Evolutionary conservation across 2,797 vertebrate species (phyloP), one percentile per base, ranked within the genome.

Genomic region (Pseudopleuronectes americanus): DNA sequence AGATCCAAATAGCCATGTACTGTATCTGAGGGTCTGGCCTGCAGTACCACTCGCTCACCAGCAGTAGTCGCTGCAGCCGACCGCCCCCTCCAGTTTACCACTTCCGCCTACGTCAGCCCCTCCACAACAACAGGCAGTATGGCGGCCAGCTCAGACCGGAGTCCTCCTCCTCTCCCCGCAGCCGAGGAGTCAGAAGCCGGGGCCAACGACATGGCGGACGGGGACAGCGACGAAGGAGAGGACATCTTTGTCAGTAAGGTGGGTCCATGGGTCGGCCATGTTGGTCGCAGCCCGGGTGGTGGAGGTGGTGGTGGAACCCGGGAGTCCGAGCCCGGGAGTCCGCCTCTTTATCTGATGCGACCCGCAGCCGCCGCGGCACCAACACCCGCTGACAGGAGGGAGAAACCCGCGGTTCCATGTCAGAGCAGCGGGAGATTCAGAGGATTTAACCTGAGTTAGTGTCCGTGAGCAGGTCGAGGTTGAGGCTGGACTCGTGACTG

Each of bases 201-300:
- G 16, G 69, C 68, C 33, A 6, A 72, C 14, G 89, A 89, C 60
- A 80, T 87, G 81, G 84, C 79, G 71, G 91, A 90, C 31, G 90
- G 84, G 31, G 91, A 94, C 83, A 94, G 93, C 76, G 93, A 95
- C 69, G 94, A 95, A 26, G 94, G 93, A 69, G 93, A 92, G 65
- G 93, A 95, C 71, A 93, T 94, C 22, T 95, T 95, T 54, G 81
- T 92, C 4, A 85, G 38, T 21, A 90, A 84, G 28, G 93, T 95
- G 74, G 0, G 92, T 86, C 41, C 10, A 1, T 21, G 4, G 28
- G 16, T 23, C 28, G 3, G 49, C 16, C 6, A 1, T 8, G 3
- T 1, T 0, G 3, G 19, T 24, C 22, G 0, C 1, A 2, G 1
- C 6, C 9, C 6, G 23, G 17, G 6, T 6, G 36, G 5, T 45